These are phyloP conservation scores for Xanthia togata DNA, from an alignment of 2,888 invertebrate species.

Conservation along the genomic window DNA sequence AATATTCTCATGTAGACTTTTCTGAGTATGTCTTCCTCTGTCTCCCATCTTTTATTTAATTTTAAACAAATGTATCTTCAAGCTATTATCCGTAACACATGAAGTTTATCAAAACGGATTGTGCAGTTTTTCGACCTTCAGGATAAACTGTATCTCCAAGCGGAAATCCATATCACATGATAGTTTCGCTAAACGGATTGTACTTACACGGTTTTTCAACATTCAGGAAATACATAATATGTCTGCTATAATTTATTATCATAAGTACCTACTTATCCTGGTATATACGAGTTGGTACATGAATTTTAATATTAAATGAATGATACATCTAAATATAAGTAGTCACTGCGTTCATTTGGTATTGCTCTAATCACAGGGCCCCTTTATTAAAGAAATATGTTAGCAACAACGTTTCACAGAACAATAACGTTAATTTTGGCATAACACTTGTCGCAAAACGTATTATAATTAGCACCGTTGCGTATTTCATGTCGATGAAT, in stretches of 20 bases:
- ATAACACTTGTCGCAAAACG: neutral
- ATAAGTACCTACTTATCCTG: conserved; percentile 25
- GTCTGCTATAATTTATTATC: conserved; percentile 39
- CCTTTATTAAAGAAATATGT: neutral
- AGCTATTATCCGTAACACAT: conserved; percentile 34
- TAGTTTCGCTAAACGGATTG: conserved; percentile 43
- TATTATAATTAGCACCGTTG: neutral
- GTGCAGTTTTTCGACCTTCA: conserved; percentile 49
- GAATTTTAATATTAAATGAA: neutral
- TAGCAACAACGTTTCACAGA: neutral
- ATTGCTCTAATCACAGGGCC: too few species aligned
- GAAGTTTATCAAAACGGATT: conserved; percentile 45
- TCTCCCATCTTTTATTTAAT: conserved; percentile 2
- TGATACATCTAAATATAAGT: neutral
- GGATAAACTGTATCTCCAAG: conserved; percentile 15
- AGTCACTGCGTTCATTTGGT: neutral
- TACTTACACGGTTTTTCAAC: conserved; percentile 45
- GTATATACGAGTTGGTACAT: conserved; percentile 2
- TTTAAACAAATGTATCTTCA: conserved; percentile 6
- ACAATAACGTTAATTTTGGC: neutral
- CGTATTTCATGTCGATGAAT: neutral
- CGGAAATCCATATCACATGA: conserved; percentile 47
- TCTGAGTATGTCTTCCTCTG: neutral
- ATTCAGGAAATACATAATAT: conserved; percentile 40
- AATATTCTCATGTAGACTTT: conserved; percentile 25